Evolutionary conservation across 2,113 vertebrate genomes (phyloP), one percentile per base, ranked within the genome.

Genomic region (Stictonetta naevosa): DNA sequence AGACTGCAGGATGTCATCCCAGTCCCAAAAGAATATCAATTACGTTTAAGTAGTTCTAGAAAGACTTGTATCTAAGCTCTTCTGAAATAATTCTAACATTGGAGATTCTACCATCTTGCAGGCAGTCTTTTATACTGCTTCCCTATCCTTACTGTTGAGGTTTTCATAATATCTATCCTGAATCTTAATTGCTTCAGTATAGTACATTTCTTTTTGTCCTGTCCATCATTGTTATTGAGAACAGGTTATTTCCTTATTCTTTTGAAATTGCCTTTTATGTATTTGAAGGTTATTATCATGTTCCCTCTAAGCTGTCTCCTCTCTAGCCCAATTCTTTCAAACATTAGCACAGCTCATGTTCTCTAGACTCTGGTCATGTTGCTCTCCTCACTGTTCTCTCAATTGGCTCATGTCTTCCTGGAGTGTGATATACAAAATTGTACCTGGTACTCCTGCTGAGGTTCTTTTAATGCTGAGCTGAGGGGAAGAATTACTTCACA

Each of bases 131-230:
- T 77, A 33, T 42, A 93, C 38, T 0, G 4, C 42, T 82, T 90
- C 28, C 5, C 34, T 77, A 28, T 68, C 60, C 73, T 93, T 91
- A 64, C 56, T 60, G 38, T 67, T 60, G 36, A 72, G 52, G 42
- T 60, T 94, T 96, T 90, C 68, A 25, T 67, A 86, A 26, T 78
- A 92, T 71, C 91, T 81, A 67, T 20, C 26, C 69, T 84, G 83
- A 91, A 86, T 95, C 84, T 95, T 97, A 96, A 95, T 93, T 95
- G 83, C 80, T 95, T 58, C 69, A 84, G 38, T 93, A 94, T 91
- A 81, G 48, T 42, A 89, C 73, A 75, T 81, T 78, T 91, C 83
- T 82, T 89, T 92, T 93, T 93, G 69, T 93, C 89, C 73, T 93
- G 29, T 92, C 83, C 46, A 68, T 95, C 88, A 86, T 21, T 90